phyloP scores from a whole-genome alignment of 2,888 invertebrate species.

The Boloria euphrosyne region DNA sequence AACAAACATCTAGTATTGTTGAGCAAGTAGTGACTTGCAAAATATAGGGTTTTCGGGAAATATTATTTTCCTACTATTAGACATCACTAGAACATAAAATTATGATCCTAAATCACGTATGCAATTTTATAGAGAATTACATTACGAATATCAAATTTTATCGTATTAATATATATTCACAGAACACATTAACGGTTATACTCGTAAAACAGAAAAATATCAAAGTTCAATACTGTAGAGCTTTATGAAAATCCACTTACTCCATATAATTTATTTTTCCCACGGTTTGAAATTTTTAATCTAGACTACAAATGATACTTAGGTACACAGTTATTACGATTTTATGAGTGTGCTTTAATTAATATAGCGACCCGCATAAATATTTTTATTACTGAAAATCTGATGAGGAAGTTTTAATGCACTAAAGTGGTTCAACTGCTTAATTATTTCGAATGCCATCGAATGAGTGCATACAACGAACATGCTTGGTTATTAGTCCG shows the following conservation, averaged over 20 bases:
- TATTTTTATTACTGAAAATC: slow-evolving; percentile 6
- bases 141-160: too few species aligned
- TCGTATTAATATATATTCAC: too few species aligned
- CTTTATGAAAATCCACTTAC: too few species aligned
- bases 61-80: too few species aligned
- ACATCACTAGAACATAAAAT: background rate
- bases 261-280: too few species aligned
- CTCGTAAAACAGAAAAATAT: too few species aligned
- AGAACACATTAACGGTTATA: too few species aligned
- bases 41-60: background rate
- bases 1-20: too few species aligned
- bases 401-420: slow-evolving; percentile 13
- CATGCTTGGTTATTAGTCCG: too few species aligned
- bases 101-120: background rate
- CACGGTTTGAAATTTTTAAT: too few species aligned
- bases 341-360: slow-evolving; percentile 10
- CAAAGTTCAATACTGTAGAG: too few species aligned
- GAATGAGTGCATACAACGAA: background rate
- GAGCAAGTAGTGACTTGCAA: background rate
- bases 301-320: too few species aligned
- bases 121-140: background rate
- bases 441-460: background rate
- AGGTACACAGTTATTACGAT: background rate
- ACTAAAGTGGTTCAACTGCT: background rate
- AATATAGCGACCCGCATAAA: slow-evolving; percentile 12